Evolutionary conservation across 2,888 invertebrate species (phyloP).

Genomic region (Cryptophagus acutangulus): DNA sequence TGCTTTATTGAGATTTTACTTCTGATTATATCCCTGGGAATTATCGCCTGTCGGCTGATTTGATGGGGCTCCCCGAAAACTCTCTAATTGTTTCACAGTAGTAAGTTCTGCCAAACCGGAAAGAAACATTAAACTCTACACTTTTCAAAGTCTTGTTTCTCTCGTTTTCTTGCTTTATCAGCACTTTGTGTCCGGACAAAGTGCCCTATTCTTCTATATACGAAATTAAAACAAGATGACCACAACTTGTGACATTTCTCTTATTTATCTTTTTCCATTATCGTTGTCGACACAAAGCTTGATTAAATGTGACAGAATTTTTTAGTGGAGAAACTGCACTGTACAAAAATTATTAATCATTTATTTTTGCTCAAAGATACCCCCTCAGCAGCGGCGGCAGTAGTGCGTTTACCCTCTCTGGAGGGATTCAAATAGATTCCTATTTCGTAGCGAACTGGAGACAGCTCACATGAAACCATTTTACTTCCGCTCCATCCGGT

Average conservation of each 20-base stretch:
- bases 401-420: no score
- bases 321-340: no score
- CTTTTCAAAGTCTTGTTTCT: neutral
- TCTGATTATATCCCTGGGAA: constrained; percentile 24
- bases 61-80: neutral
- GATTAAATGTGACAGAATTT: no score
- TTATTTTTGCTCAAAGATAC: no score
- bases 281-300: no score
- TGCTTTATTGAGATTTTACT: constrained; percentile 32
- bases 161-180: neutral
- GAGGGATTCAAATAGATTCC: constrained; percentile 40
- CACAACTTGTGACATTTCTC: neutral
- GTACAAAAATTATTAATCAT: no score
- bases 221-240: neutral
- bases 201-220: neutral
- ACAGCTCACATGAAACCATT: constrained; percentile 40
- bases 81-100: constrained; percentile 4
- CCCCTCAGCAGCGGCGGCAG: no score
- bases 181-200: no score
- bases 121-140: constrained; percentile 3
- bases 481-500: constrained; percentile 48
- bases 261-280: no score
- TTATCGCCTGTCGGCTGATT: constrained; percentile 22
- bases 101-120: neutral
- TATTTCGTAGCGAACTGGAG: constrained; percentile 38